phyloP scores from a whole-genome alignment of 2,797 vertebrate species.

The Coccyzus lansbergi region DNA sequence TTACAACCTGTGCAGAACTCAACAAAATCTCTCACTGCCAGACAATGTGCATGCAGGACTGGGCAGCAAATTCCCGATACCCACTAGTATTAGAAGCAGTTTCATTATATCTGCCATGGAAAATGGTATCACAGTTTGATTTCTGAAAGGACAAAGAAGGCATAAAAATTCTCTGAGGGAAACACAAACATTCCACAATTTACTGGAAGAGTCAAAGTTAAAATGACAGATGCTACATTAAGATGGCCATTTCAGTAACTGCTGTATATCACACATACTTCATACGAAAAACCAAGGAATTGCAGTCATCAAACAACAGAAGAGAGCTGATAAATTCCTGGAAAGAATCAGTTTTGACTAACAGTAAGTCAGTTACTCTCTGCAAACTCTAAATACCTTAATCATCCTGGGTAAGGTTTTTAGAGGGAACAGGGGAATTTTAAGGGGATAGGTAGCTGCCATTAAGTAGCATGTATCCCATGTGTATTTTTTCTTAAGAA shows the following conservation, averaged over 20 bases:
- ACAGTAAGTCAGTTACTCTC: background rate
- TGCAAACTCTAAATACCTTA: background rate
- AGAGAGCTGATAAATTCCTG: background rate
- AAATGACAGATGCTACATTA: background rate
- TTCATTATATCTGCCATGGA: background rate
- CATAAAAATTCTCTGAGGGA: background rate
- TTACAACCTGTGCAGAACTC: background rate
- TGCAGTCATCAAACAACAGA: background rate
- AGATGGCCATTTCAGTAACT: background rate
- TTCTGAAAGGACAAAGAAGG: background rate
- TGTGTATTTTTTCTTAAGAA: background rate
- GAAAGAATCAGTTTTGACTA: background rate
- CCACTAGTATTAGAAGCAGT: background rate
- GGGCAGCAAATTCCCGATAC: background rate
- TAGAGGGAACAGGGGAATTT: background rate
- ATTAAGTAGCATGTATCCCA: background rate
- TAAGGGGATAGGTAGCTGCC: background rate
- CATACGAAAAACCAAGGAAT: background rate
- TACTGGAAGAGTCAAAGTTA: background rate
- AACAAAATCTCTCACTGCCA: constrained; percentile 2
- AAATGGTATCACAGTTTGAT: background rate
- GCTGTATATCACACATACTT: background rate
- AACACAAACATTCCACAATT: background rate
- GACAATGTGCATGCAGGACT: background rate
- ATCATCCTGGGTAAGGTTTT: background rate